phyloP scores from a whole-genome alignment of 1,140 invertebrate species.

The Meteorus sp. region DNA sequence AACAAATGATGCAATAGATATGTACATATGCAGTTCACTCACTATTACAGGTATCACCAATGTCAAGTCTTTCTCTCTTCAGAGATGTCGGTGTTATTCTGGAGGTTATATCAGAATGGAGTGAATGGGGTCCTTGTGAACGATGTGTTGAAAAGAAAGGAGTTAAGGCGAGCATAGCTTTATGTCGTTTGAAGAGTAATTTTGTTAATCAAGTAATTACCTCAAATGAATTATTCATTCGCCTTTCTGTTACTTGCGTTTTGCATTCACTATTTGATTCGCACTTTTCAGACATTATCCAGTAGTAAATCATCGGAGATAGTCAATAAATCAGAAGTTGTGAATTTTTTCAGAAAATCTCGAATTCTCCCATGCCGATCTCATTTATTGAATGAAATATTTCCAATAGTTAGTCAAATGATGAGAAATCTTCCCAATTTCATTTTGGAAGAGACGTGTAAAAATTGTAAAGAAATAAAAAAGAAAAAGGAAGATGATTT shows the following conservation, averaged over 20 bases:
- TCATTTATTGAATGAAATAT: constrained; percentile 44
- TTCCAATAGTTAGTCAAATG: constrained; percentile 55
- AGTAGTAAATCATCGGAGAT: constrained; percentile 25
- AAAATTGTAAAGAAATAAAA: constrained; percentile 49
- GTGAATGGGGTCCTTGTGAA: constrained; percentile 45
- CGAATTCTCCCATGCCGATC: constrained; percentile 52
- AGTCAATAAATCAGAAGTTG: constrained; percentile 13
- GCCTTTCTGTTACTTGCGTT: no score
- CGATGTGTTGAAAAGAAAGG: constrained; percentile 43
- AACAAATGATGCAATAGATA: neutral
- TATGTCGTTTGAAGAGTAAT: constrained; percentile 47
- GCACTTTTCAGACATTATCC: no score
- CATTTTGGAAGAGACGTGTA: constrained; percentile 54
- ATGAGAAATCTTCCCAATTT: constrained; percentile 59
- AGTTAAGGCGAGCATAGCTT: constrained; percentile 35
- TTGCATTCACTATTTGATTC: no score
- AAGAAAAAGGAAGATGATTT: constrained; percentile 51
- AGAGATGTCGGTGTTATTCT: constrained; percentile 45
- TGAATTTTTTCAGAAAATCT: constrained; percentile 40
- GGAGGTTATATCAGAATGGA: constrained; percentile 48
- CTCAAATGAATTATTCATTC: neutral
- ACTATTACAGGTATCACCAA: constrained; percentile 41
- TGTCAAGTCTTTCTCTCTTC: constrained; percentile 41
- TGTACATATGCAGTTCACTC: neutral
- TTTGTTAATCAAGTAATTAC: neutral